phyloP scores from a whole-genome alignment of 2,888 invertebrate species.

The Agriotes lineatus region DNA sequence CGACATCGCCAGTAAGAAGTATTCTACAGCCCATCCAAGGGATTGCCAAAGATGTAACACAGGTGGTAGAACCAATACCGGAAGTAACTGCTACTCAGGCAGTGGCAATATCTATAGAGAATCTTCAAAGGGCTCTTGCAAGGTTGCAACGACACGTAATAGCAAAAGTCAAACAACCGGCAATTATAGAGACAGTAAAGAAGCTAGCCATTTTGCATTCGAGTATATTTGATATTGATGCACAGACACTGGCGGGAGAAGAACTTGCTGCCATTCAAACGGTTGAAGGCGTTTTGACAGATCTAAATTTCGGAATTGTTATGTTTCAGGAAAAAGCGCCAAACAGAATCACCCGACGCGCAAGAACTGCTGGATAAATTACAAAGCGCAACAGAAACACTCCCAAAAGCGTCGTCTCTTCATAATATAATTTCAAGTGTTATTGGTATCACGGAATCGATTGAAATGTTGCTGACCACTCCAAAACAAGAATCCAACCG shows the following conservation, averaged over 20 bases:
- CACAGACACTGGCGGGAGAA: slow-evolving; percentile 9
- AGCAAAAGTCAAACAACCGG: slow-evolving; percentile 24
- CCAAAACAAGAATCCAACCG: slow-evolving; percentile 5
- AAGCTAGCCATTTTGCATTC: slow-evolving; percentile 30
- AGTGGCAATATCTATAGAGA: slow-evolving; percentile 35
- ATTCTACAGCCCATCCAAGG: slow-evolving; percentile 37
- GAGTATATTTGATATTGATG: slow-evolving; percentile 24
- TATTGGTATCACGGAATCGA: not conserved
- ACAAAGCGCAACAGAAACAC: not conserved
- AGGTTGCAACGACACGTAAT: slow-evolving; percentile 29
- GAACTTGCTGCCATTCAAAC: slow-evolving; percentile 20
- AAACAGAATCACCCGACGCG: not conserved
- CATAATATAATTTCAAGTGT: not conserved
- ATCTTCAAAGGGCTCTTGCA: slow-evolving; percentile 37
- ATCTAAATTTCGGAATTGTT: slow-evolving; percentile 22
- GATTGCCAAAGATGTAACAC: slow-evolving; percentile 44
- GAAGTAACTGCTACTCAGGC: slow-evolving; percentile 38
- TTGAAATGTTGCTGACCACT: slow-evolving; percentile 17
- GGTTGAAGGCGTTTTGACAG: slow-evolving; percentile 32
- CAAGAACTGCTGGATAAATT: slow-evolving; percentile 12
- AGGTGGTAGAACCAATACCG: slow-evolving; percentile 38
- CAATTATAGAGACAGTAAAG: slow-evolving; percentile 32
- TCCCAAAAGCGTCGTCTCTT: slow-evolving; percentile 2
- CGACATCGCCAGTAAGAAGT: slow-evolving; percentile 35
- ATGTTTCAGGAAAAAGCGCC: slow-evolving; percentile 2